Base-by-base conservation (phyloP, 2,888 invertebrate species). In the Notodonta ziczac region DNA sequence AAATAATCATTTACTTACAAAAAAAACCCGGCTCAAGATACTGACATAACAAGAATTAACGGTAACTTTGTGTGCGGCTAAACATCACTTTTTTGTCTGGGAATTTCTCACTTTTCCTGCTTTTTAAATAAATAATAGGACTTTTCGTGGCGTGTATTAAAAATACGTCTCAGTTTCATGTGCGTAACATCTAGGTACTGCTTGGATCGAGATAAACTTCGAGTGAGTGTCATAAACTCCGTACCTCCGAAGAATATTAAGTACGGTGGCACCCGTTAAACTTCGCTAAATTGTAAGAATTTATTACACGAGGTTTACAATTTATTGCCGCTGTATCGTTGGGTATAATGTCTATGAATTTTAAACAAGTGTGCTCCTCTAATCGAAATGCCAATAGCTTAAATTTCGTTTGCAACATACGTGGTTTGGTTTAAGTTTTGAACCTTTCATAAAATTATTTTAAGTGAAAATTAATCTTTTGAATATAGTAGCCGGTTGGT, bases 211-310 rank as follows among this genome's bases (percentile, higher is more conserved):
- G 54, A 54, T 54, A 54, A 54, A 56, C 56, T 44, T 56, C 16
- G 14, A 56, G 14, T 35, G 35, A 55, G 42, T 58, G 61, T 66
- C 74, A 53, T 70, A 66, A 70, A 70, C 57, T 73, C 70, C 60
- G 61, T 54, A 61, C 51, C 70, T 53, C 42, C 51, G 58, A 52
- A 60, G 61, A 61, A 69, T 69, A 64, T 67, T 63, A 70, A 70
- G 58, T 73, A 70, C 32, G 59, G 57, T 63, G 68, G 53, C 57
- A 58, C 60, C 59, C 73, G 65, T 72, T 65, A 69, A 73, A 65
- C 56, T 73, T 69, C 48, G 32, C 56, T 10, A 69, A 73, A 65
- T 65, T 68, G 44, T 56, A 56, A 69, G 16, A 69, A 73, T 73
- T 73, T 73, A 65, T 61, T 69, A 60, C 54, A 56, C 57, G 59